phyloP scores from a whole-genome alignment of 2,113 vertebrate species.

The Platycercus adscitus region DNA sequence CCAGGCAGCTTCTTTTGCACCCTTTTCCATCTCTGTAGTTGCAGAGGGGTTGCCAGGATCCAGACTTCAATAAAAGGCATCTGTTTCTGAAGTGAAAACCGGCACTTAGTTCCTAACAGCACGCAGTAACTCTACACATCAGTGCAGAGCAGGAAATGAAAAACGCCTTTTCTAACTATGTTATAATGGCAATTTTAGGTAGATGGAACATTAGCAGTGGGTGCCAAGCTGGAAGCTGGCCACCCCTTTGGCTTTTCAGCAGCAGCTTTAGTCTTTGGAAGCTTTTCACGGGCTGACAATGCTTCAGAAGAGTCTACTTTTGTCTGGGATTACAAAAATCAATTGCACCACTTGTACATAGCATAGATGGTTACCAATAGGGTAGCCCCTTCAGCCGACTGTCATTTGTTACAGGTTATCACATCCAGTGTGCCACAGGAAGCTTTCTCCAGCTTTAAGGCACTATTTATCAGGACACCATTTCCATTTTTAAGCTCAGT shows the following conservation, averaged over 20 bases:
- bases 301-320: slow-evolving; percentile 35
- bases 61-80: slow-evolving; percentile 26
- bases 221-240: slow-evolving; percentile 58
- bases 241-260: slow-evolving; percentile 29
- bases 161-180: slow-evolving; percentile 40
- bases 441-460: neutral
- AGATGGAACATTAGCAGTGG: slow-evolving; percentile 30
- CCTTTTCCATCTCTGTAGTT: neutral
- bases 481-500: neutral
- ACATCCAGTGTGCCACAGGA: neutral
- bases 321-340: slow-evolving; percentile 25
- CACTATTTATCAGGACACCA: neutral
- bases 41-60: neutral
- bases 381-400: neutral
- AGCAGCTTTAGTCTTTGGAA: slow-evolving; percentile 25
- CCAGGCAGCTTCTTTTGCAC: neutral
- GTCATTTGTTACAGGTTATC: neutral
- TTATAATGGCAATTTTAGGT: slow-evolving; percentile 56
- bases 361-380: neutral
- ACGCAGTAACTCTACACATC: slow-evolving; percentile 21
- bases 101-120: neutral
- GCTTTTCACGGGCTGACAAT: slow-evolving; percentile 36
- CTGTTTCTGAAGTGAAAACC: slow-evolving; percentile 32
- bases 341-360: neutral
- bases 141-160: slow-evolving; percentile 40